phyloP scores from a whole-genome alignment of 2,797 vertebrate species.

The Ctenopoma multispine region DNA sequence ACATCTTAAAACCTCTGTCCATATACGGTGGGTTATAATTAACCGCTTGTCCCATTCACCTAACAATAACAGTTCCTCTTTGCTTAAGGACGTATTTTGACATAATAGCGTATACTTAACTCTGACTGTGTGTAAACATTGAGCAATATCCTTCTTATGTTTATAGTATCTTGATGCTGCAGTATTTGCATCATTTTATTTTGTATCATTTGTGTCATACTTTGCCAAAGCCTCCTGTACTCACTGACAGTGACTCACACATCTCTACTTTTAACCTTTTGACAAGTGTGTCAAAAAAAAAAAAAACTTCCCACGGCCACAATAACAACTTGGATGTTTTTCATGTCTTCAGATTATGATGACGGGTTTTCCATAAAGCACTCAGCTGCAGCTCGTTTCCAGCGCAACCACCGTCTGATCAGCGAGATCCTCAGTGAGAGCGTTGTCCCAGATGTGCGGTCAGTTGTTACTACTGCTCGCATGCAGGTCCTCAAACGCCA shows the following conservation, averaged over 20 bases:
- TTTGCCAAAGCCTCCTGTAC: constrained; percentile 9
- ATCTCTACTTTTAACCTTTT: constrained; percentile 7
- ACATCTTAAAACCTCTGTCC: constrained; percentile 40
- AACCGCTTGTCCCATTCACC: constrained; percentile 46
- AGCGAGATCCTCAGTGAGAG: constrained; percentile 98
- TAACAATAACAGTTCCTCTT: constrained; percentile 40
- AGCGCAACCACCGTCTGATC: constrained; percentile 97
- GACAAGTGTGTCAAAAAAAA: constrained; percentile 23
- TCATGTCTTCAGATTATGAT: constrained; percentile 89
- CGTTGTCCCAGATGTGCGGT: constrained; percentile 96
- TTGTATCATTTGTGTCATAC: constrained; percentile 6
- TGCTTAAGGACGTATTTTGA: constrained; percentile 52
- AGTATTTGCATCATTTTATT: constrained; percentile 33
- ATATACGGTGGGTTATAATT: constrained; percentile 48
- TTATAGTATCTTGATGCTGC: constrained; percentile 26
- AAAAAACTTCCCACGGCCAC: neutral
- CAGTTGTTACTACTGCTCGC: constrained; percentile 96
- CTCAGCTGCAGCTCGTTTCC: constrained; percentile 94
- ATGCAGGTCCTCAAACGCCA: constrained; percentile 99
- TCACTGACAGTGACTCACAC: constrained; percentile 3
- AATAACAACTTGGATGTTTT: constrained; percentile 6
- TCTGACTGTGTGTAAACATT: constrained; percentile 55
- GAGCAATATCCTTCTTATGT: constrained; percentile 42
- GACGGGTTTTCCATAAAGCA: constrained; percentile 98
- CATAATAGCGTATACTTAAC: constrained; percentile 52